phyloP scores from a whole-genome alignment of 2,113 vertebrate genomes.

The Acrocephalus arundinaceus region DNA sequence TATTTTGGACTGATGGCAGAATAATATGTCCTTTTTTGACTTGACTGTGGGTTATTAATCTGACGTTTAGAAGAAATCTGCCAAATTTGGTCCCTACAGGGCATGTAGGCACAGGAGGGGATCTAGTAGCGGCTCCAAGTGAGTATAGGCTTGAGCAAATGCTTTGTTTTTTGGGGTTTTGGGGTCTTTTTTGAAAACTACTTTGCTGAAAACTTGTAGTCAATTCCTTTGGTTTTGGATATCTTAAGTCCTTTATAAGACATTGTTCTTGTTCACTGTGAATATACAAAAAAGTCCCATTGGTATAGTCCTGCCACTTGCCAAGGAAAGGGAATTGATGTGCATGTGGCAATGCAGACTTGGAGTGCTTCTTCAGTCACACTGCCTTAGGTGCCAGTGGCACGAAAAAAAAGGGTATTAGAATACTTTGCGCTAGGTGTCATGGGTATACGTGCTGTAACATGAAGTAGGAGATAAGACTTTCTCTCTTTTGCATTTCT shows the following conservation, averaged over 20 bases:
- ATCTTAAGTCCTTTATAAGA: not conserved
- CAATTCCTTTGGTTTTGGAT: not conserved
- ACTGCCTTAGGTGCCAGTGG: not conserved
- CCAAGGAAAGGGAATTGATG: not conserved
- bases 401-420: not conserved
- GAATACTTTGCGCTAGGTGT: not conserved
- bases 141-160: not conserved
- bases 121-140: not conserved
- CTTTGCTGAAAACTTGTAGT: not conserved
- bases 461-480: not conserved
- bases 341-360: not conserved
- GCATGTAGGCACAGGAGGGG: accelerated
- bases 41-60: not conserved
- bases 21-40: not conserved
- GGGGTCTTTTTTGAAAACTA: not conserved
- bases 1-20: not conserved
- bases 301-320: not conserved
- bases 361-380: not conserved
- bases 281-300: not conserved
- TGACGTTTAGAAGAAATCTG: not conserved
- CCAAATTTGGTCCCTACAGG: not conserved
- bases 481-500: not conserved
- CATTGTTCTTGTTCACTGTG: not conserved
- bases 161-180: not conserved
- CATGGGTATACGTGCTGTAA: not conserved